Percentiles rank a stretch among this genome's conserved stretches.
These are phyloP conservation scores for Brachyopa scutellaris DNA, from an alignment of 2,888 invertebrate genomes.

Conservation along the genomic window DNA sequence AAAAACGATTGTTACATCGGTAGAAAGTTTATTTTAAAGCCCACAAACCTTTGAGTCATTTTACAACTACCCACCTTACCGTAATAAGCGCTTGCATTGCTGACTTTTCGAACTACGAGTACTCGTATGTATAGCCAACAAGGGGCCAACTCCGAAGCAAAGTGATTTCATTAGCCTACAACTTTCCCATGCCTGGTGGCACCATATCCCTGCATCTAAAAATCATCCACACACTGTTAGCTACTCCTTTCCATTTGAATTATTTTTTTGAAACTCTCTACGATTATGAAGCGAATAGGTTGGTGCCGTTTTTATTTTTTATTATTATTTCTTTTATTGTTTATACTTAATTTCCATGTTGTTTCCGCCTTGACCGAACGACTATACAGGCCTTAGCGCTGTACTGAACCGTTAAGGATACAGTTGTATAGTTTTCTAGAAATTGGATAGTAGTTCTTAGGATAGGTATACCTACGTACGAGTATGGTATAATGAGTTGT, in stretches of 20 bases:
- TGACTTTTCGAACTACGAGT: neutral
- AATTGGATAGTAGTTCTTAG: constrained; percentile 22
- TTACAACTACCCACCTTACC: too few relatives aligned
- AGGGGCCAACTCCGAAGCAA: neutral
- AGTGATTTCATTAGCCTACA: constrained; percentile 3
- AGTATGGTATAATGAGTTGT: too few relatives aligned
- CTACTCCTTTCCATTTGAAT: neutral
- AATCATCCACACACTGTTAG: neutral
- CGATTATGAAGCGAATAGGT: constrained; percentile 9
- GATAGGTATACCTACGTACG: neutral
- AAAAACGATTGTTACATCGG: too few relatives aligned
- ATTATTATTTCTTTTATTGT: neutral
- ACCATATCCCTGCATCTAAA: neutral
- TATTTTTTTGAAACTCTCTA: neutral
- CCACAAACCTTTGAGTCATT: neutral
- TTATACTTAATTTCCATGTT: constrained; percentile 43
- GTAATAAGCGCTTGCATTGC: too few relatives aligned
- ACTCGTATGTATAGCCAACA: too few relatives aligned
- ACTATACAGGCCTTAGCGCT: too few relatives aligned
- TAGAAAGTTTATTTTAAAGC: neutral
- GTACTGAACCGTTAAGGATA: constrained; percentile 32
- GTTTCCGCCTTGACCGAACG: constrained; percentile 67
- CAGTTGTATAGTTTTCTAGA: constrained; percentile 65
- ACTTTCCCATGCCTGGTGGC: neutral
- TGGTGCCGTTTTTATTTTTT: constrained; percentile 17